phyloP scores from a whole-genome alignment of 2,113 vertebrate species.

The Epinephelus fuscoguttatus region DNA sequence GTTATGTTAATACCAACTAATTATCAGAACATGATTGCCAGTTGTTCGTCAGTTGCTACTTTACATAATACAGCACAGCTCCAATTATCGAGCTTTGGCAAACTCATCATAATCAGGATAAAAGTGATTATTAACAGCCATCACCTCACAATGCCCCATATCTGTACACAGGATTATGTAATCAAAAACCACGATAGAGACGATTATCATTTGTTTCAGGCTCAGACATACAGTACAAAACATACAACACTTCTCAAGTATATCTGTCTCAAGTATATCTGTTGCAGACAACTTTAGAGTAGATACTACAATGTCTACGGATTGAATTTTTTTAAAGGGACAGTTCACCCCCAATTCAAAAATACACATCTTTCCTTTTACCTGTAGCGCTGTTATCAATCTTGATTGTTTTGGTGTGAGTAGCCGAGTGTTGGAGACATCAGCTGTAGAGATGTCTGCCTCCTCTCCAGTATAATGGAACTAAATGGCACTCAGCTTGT shows the following conservation, averaged over 20 bases:
- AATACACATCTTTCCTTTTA: too few relatives aligned
- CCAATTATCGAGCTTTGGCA: background rate
- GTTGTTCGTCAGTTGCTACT: slow-evolving; percentile 17
- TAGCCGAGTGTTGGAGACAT: too few relatives aligned
- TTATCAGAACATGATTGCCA: slow-evolving; percentile 20
- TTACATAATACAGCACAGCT: slow-evolving; percentile 7
- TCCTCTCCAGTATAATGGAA: too few relatives aligned
- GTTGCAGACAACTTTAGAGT: too few relatives aligned
- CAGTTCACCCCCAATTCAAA: too few relatives aligned
- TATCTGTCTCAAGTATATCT: background rate
- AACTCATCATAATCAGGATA: background rate
- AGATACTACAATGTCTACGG: too few relatives aligned
- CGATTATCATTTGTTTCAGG: background rate
- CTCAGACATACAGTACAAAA: background rate
- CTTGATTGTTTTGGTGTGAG: too few relatives aligned
- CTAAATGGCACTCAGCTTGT: too few relatives aligned
- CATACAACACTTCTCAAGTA: background rate
- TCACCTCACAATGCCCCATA: background rate
- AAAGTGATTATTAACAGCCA: background rate
- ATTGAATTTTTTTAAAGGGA: too few relatives aligned
- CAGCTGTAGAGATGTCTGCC: too few relatives aligned
- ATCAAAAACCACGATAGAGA: background rate
- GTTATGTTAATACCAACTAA: slow-evolving; percentile 16
- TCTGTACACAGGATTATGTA: background rate
- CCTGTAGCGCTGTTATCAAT: too few relatives aligned